Evolutionary conservation across 1,140 invertebrate species (phyloP), one percentile per base, ranked within the genome.

Genomic region (Trichonephila inaurata): DNA sequence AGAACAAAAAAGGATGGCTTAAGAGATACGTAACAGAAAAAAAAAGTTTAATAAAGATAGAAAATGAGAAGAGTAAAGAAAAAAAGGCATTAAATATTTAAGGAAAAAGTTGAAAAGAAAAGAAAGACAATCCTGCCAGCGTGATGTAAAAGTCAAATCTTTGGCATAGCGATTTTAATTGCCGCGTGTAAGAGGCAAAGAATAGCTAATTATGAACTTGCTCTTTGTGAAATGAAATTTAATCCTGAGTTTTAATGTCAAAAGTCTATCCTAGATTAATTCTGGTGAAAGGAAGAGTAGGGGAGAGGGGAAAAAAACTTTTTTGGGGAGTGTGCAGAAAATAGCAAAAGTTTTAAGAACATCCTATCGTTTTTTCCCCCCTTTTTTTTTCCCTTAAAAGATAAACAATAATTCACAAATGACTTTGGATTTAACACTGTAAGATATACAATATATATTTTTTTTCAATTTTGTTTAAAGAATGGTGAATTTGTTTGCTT

Each of bases 191-290:
- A 14, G 82, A 81, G 28, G 60, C 51, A 77, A 66, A 93, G 69
- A 81, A 93, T 93, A 93, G 92, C 92, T 93, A 93, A 93, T 93
- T 93, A 93, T 93, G 60, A 88, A 88, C 24, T 44, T 16, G 19
- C 64, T 24, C 33, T 72, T 88, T 66, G 72, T 81, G 92, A 89
- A 93, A 93, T 93, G 92, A 93, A 93, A 93, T 93, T 93, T 93
- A 93, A 93, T 93, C 92, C 86, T 66, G n/a, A 88, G 86, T 93
- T 92, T 93, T 93, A 93, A 93, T 93, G 92, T 93, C 92, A 93
- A 89, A 89, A 93, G 85, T 93, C 85, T 64, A 44, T 93, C 83
- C 87, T 14, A 86, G 86, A 93, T 93, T 93, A 88, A 88, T 88
- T 88, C 86, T 66, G 69, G 85, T 62, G 86, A 93, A 93, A 93